Evolutionary conservation across 2,113 vertebrate species (phyloP).

Genomic region (Colaptes auratus): DNA sequence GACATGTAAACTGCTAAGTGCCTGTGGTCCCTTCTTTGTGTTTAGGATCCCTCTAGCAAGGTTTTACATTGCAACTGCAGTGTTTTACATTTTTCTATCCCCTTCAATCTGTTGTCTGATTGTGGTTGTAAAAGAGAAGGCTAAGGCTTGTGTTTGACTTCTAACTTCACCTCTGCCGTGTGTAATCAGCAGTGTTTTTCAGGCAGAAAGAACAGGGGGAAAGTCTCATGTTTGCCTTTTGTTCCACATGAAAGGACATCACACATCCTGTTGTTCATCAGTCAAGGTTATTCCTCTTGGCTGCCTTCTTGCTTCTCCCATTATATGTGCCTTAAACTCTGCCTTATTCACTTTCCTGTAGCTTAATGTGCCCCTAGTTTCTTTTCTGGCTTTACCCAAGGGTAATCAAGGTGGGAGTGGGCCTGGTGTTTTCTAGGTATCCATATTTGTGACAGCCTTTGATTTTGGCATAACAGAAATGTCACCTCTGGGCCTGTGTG

Average conservation of each 20-base stretch:
- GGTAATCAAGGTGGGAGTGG: background rate
- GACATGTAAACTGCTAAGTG: background rate
- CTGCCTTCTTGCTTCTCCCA: slow-evolving; percentile 28
- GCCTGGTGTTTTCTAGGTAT: background rate
- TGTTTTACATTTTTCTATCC: slow-evolving; percentile 22
- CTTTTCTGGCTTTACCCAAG: background rate
- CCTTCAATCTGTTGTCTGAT: background rate
- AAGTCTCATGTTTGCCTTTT: slow-evolving; percentile 55
- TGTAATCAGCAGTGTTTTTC: slow-evolving; percentile 44
- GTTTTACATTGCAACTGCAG: background rate
- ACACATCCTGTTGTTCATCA: slow-evolving; percentile 29
- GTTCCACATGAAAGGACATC: slow-evolving; percentile 42
- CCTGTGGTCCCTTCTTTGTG: background rate
- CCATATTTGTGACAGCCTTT: background rate
- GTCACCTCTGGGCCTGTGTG: background rate
- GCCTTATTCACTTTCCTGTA: background rate
- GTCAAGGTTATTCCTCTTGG: slow-evolving; percentile 47
- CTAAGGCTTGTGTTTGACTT: slow-evolving; percentile 35
- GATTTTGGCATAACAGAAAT: background rate
- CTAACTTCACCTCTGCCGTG: slow-evolving; percentile 30
- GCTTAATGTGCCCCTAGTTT: background rate
- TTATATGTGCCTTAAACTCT: background rate
- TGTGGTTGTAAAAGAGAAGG: slow-evolving; percentile 13
- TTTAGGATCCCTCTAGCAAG: background rate
- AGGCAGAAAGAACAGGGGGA: slow-evolving; percentile 47